phyloP scores from a whole-genome alignment of 2,888 invertebrate genomes.

The Tinea semifulvella region DNA sequence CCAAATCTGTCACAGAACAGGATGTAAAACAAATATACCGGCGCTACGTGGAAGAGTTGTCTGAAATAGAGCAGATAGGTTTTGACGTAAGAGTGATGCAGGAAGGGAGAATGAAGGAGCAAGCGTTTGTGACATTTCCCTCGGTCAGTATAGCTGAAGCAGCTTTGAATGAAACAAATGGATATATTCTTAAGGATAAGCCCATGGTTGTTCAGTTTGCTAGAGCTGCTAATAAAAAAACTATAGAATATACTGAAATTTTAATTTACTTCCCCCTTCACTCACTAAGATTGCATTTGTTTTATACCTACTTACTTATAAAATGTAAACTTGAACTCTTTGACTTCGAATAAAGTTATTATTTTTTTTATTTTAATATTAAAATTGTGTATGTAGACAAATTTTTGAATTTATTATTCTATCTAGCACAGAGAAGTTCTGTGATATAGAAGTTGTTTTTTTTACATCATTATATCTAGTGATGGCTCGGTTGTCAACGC shows the following conservation, averaged over 20 bases:
- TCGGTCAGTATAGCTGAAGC: slow-evolving; percentile 72
- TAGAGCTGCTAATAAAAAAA: slow-evolving; percentile 55
- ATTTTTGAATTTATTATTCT: no score
- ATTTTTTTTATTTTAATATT: no score
- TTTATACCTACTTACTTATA: no score
- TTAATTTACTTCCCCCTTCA: no score
- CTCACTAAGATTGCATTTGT: no score
- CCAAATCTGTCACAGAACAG: slow-evolving; percentile 78
- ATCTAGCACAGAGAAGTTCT: no score
- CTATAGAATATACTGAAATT: slow-evolving; percentile 28
- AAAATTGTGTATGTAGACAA: no score
- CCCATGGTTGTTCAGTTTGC: slow-evolving; percentile 92
- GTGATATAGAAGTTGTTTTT: no score
- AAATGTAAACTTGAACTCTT: no score
- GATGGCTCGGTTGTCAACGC: no score
- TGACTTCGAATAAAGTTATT: no score
- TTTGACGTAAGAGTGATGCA: slow-evolving; percentile 86
- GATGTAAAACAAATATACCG: slow-evolving; percentile 82
- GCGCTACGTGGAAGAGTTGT: slow-evolving; percentile 62
- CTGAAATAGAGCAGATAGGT: slow-evolving; percentile 49
- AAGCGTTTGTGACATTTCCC: slow-evolving; percentile 90
- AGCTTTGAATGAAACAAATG: slow-evolving; percentile 87
- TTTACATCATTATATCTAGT: no score
- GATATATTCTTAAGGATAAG: slow-evolving; percentile 84
- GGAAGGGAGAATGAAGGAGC: slow-evolving; percentile 96